Conservation (phyloP, 2,888 invertebrate species). For the Thelaira solivaga region DNA sequence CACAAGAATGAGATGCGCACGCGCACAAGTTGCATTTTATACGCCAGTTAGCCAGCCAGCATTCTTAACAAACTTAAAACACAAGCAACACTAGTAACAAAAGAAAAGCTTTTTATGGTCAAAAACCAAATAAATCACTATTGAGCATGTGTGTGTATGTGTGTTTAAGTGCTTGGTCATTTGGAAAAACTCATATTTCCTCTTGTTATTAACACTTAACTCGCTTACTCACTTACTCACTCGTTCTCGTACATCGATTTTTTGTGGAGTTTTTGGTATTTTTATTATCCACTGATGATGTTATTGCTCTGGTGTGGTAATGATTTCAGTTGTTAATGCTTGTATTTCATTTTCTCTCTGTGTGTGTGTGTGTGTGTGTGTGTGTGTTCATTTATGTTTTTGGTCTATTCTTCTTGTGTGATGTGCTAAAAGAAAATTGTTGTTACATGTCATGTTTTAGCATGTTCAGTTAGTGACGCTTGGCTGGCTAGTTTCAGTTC, state of each 20-base stretch:
- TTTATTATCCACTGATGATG: constrained; percentile 37
- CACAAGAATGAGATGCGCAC: constrained; percentile 69
- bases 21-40: constrained; percentile 63
- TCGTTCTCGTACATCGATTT: constrained; percentile 25
- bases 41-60: constrained; percentile 14
- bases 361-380: too few relatives aligned
- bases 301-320: constrained; percentile 20
- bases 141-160: neutral
- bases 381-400: too few relatives aligned
- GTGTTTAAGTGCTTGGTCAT: constrained; percentile 5
- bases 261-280: constrained; percentile 40
- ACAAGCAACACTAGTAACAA: neutral
- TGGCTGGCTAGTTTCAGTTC: neutral
- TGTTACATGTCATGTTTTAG: constrained; percentile 61
- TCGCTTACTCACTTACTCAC: neutral
- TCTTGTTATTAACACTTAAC: constrained; percentile 39
- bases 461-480: constrained; percentile 51
- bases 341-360: neutral
- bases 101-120: constrained; percentile 51
- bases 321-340: constrained; percentile 4
- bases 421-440: constrained; percentile 62
- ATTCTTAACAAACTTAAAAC: constrained; percentile 10
- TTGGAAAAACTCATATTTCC: constrained; percentile 36
- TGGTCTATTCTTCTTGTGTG: constrained; percentile 18
- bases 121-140: constrained; percentile 35